Evolutionary conservation across 2,888 invertebrate genomes (phyloP), one percentile per base, ranked within the genome.

Genomic region (Pomacea canaliculata): DNA sequence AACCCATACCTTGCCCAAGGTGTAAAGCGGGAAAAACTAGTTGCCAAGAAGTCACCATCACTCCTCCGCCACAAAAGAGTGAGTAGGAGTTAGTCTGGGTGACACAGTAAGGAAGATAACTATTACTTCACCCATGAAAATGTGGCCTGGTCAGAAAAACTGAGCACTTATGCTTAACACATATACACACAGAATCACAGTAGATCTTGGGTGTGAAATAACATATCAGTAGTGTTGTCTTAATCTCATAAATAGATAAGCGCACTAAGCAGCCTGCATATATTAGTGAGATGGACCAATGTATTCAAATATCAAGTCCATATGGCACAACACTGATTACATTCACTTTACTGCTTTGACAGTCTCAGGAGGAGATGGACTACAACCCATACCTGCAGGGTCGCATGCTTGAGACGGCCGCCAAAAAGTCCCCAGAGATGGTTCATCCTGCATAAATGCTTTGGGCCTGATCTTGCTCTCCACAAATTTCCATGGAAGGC

Each of bases 381-480:
- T 60, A 92, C 81, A 97, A 97, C 92, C 97, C 97, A 16, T 97
- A 94, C 89, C 92, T 97, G 85, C 93, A 93, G 85, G 97, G 97
- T 63, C 96, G 96, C 87, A 95, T 95, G 85, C 92, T 97, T 80
- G 96, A 97, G 16, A 95, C 97, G 81, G 97, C 97, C 63, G 97
- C 97, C 76, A 97, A 97, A 91, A 97, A 97, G 91, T 96, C 96
- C 85, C 94, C 94, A 9, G 49, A 49, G n/a, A 37, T 71, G 63
- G 71, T 62, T 12, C 37, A 46, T 5, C 37, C 19, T 68, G 46
- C 37, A 65, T 65, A 65, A 27, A 19, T 16, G 37, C 19, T 5
- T 65, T 27, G 12, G 23, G 16, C 13, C 7, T 37, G 19, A 27
- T 65, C 18, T 13, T 62, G 62, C 12, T 62, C 37, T 7, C 10